Percentiles rank a stretch among this genome's conserved stretches.
phyloP scores from a whole-genome alignment of 2,797 vertebrate genomes.

The Xiphorhynchus erythropygius region DNA sequence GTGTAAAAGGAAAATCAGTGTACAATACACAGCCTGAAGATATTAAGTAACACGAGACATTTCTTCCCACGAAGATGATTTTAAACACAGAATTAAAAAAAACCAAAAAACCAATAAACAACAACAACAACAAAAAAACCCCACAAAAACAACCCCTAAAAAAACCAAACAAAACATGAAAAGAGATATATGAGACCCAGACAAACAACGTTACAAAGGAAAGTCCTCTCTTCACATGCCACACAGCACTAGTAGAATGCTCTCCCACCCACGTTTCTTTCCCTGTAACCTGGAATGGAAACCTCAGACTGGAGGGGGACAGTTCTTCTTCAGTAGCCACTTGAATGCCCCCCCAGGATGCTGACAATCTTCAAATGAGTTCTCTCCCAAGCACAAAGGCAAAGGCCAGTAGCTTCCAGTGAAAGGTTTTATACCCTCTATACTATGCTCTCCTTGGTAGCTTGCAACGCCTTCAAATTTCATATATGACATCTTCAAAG shows the following conservation, averaged over 20 bases:
- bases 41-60: not conserved
- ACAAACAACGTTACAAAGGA: not conserved
- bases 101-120: not conserved
- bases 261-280: not conserved
- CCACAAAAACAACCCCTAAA: no score
- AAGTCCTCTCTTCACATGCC: not conserved
- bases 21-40: not conserved
- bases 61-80: not conserved
- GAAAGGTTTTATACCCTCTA: not conserved
- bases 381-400: not conserved
- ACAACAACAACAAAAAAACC: not conserved
- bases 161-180: not conserved
- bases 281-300: not conserved
- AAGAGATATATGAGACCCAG: not conserved
- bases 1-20: not conserved
- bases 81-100: not conserved
- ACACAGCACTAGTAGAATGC: accelerated
- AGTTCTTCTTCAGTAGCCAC: not conserved
- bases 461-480: not conserved
- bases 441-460: not conserved
- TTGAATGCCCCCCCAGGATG: not conserved
- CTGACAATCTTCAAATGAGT: not conserved
- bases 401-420: not conserved
- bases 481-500: not conserved
- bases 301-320: not conserved